Evolutionary conservation across 2,888 invertebrate genomes (phyloP).

Genomic region (Ectemnius cavifrons): DNA sequence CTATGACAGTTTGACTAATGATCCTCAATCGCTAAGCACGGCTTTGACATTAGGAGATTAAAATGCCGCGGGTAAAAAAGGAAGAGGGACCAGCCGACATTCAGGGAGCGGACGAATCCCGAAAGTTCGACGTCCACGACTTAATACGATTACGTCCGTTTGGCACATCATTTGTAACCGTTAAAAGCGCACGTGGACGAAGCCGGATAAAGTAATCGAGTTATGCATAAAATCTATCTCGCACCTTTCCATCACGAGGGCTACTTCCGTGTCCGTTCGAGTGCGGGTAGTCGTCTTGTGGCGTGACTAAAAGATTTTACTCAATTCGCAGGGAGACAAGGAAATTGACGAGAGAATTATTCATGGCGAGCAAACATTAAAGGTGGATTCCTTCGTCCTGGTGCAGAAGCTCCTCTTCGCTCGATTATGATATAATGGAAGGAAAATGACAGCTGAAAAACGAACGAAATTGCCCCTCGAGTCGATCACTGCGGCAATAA

Average conservation of each 20-base stretch:
- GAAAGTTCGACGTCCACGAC: conserved; percentile 48
- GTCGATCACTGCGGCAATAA: conserved; percentile 57
- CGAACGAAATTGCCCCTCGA: conserved; percentile 53
- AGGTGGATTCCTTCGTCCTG: neutral
- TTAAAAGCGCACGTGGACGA: conserved; percentile 46
- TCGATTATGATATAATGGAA: conserved; percentile 15
- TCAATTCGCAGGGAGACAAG: neutral
- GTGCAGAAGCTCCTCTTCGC: conserved; percentile 1
- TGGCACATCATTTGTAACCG: conserved; percentile 70
- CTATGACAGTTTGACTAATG: conserved; percentile 78
- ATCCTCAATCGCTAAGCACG: conserved; percentile 69
- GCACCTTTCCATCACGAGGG: neutral
- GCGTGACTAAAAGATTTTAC: conserved; percentile 4
- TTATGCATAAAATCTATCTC: conserved; percentile 16
- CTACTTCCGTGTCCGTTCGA: neutral
- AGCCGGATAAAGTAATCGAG: conserved; percentile 28
- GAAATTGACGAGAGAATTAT: conserved; percentile 7
- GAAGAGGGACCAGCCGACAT: conserved; percentile 33
- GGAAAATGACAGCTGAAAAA: conserved; percentile 53
- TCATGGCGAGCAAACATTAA: neutral
- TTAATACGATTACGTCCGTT: conserved; percentile 66
- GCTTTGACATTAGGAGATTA: conserved; percentile 78
- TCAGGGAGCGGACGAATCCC: conserved; percentile 21
- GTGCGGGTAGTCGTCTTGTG: neutral
- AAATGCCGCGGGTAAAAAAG: conserved; percentile 69